phyloP scores from a whole-genome alignment of 1,140 invertebrate genomes.

The Rhopalosiphum padi region DNA sequence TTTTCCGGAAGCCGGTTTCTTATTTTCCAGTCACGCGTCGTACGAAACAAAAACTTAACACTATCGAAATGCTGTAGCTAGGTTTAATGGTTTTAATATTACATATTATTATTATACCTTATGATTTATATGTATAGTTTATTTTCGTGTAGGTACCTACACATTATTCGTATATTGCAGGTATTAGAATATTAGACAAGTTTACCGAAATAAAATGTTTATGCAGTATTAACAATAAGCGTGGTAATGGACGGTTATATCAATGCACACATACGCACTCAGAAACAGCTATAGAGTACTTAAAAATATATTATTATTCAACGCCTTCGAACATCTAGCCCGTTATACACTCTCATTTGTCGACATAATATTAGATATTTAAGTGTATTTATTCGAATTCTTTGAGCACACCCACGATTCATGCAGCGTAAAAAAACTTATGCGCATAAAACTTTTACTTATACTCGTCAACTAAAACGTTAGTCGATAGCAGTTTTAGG shows the following conservation, averaged over 20 bases:
- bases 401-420: background rate
- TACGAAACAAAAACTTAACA: background rate
- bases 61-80: background rate
- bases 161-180: background rate
- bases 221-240: background rate
- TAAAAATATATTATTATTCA: background rate
- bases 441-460: background rate
- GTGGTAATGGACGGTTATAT: background rate
- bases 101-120: background rate
- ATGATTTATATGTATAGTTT: no score
- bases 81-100: background rate
- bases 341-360: background rate
- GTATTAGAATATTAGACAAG: background rate
- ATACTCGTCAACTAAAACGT: background rate
- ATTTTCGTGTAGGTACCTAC: no score
- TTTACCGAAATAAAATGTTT: background rate
- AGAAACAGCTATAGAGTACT: background rate
- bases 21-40: background rate
- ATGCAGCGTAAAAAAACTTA: background rate
- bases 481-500: background rate
- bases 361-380: background rate
- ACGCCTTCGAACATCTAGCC: background rate
- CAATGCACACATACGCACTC: background rate
- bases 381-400: background rate
- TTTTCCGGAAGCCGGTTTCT: slow-evolving; percentile 4